Conservation (phyloP, 1,140 invertebrate species). For the Hyles vespertilio region DNA sequence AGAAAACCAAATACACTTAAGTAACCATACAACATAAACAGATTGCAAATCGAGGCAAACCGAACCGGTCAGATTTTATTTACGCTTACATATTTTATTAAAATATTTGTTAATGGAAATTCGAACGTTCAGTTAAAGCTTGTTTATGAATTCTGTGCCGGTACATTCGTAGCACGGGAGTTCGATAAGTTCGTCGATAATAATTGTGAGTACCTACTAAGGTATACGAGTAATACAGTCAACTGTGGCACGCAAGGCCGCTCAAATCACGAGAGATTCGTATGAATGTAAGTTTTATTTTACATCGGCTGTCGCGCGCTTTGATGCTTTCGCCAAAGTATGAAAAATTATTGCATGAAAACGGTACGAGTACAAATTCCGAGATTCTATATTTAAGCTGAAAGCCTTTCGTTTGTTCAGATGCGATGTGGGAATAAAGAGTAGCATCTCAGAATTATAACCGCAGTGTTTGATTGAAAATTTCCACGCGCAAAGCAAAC, state of each 20-base stretch:
- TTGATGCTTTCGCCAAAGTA: constrained; percentile 14
- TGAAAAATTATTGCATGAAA: too few species aligned
- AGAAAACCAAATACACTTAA: constrained; percentile 7
- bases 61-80: constrained; percentile 10
- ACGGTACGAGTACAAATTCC: too few species aligned
- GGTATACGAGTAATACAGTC: too few species aligned
- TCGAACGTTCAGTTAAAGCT: constrained; percentile 4
- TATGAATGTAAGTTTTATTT: constrained; percentile 15
- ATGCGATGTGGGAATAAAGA: too few species aligned
- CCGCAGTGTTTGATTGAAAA: background rate
- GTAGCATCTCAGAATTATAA: background rate
- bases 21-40: background rate
- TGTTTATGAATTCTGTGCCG: constrained; percentile 6
- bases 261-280: constrained; percentile 6
- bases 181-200: constrained; percentile 8
- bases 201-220: too few species aligned
- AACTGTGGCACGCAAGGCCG: constrained; percentile 14
- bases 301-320: constrained; percentile 6
- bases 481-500: constrained; percentile 19
- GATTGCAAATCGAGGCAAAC: constrained; percentile 1
- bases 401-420: too few species aligned
- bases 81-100: constrained; percentile 4
- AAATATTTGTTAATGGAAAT: constrained; percentile 6
- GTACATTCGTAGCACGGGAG: constrained; percentile 5
- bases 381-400: too few species aligned